Conservation (phyloP, 2,888 invertebrate species). For the Scaptodrosophila latifasciaeformis region DNA sequence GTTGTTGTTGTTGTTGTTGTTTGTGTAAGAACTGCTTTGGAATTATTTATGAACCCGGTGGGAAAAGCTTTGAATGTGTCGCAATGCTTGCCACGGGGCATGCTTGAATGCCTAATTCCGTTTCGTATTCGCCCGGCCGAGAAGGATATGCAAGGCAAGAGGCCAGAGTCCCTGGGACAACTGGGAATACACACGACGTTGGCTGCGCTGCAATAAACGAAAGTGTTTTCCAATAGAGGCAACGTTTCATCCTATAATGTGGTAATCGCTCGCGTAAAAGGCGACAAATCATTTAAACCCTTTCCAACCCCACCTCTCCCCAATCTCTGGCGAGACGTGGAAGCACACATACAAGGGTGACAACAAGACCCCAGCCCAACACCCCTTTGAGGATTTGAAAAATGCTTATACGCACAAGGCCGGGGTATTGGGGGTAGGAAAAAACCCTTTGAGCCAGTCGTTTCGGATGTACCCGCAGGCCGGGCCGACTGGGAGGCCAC, state of each 20-base stretch:
- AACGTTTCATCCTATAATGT: conserved; percentile 70
- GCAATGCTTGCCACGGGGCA: conserved; percentile 51
- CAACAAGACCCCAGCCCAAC: conserved; percentile 36
- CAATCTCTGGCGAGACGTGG: conserved; percentile 11
- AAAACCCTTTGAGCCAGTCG: conserved; percentile 52
- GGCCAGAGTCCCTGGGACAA: conserved; percentile 34
- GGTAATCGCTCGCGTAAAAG: conserved; percentile 73
- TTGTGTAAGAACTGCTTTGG: conserved; percentile 61
- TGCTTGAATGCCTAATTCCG: conserved; percentile 47
- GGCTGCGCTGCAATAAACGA: conserved; percentile 59
- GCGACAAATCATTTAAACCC: conserved; percentile 73
- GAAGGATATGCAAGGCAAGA: not conserved
- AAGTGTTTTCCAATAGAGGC: conserved; percentile 66
- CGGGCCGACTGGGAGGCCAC: conserved; percentile 18
- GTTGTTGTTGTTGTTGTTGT: too few species aligned
- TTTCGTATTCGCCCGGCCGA: not conserved
- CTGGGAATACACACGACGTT: conserved; percentile 53
- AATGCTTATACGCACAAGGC: not conserved
- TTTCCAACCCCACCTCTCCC: conserved; percentile 30
- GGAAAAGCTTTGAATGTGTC: conserved; percentile 72
- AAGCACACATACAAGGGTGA: conserved; percentile 60
- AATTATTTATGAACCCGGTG: conserved; percentile 72
- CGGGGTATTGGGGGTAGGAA: not conserved
- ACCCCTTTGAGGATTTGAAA: conserved; percentile 2
- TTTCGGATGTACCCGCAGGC: conserved; percentile 38